Conservation (phyloP, 1,140 invertebrate species). For the Tribolium castaneum region DNA sequence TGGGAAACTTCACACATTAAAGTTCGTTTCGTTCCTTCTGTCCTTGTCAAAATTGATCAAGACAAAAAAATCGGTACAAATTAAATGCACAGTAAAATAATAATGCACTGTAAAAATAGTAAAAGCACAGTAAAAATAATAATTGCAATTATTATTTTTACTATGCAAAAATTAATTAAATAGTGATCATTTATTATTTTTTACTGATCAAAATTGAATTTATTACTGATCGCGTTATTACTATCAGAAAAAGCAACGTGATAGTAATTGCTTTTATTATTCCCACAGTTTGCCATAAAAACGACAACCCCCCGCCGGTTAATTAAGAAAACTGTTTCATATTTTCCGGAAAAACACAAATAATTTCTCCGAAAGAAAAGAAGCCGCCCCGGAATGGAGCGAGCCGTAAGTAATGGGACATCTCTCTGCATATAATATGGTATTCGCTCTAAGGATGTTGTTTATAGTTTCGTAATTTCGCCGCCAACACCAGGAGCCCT, state of each 20-base stretch:
- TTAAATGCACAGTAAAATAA: too few species aligned
- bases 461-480: constrained; percentile 43
- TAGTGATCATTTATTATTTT: too few species aligned
- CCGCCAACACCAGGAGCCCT: constrained; percentile 28
- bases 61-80: constrained; percentile 4
- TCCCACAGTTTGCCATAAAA: constrained; percentile 25
- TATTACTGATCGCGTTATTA: too few species aligned
- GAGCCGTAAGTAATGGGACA: constrained; percentile 25
- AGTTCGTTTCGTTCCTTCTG: neutral
- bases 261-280: too few species aligned
- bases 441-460: constrained; percentile 16
- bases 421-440: constrained; percentile 35
- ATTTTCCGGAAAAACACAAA: constrained; percentile 40
- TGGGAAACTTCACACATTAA: constrained; percentile 23
- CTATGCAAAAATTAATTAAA: too few species aligned
- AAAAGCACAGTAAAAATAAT: too few species aligned
- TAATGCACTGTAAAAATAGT: too few species aligned
- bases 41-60: constrained; percentile 3
- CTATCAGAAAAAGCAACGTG: too few species aligned
- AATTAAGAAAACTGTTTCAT: constrained; percentile 43
- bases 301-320: constrained; percentile 1
- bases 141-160: too few species aligned
- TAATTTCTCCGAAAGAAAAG: constrained; percentile 34
- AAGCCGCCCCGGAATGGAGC: neutral
- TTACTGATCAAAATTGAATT: too few species aligned